A percentile compares a stretch with the other conserved stretches of the same genome.
Conservation (phyloP, 2,888 invertebrate species). For the Pyrrhia umbra region DNA sequence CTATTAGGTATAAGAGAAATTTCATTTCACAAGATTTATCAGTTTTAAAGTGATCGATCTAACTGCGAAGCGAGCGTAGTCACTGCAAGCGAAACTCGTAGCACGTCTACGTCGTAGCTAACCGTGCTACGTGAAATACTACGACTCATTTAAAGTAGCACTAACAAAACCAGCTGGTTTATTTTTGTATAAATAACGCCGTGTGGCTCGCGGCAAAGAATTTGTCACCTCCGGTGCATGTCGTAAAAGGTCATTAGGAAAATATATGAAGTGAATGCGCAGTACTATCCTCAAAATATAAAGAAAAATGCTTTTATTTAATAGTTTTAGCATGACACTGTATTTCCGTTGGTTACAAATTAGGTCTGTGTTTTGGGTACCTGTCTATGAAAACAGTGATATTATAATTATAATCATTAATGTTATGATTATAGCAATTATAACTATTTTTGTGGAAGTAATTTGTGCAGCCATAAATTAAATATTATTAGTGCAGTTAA, state of each 20-base stretch:
- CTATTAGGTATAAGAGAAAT: conserved; percentile 28
- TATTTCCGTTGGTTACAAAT: neutral
- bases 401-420: no score
- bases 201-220: conserved; percentile 25
- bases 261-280: conserved; percentile 14
- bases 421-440: no score
- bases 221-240: conserved; percentile 27
- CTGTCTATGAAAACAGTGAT: neutral
- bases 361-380: neutral
- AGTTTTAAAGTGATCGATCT: conserved; percentile 52
- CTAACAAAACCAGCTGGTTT: conserved; percentile 30
- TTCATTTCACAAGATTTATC: conserved; percentile 42
- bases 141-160: conserved; percentile 49
- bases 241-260: conserved; percentile 26
- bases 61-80: conserved; percentile 40
- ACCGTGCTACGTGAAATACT: conserved; percentile 44
- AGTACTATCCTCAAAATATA: conserved; percentile 7
- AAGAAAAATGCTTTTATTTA: neutral
- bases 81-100: conserved; percentile 44
- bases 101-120: conserved; percentile 50
- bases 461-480: neutral
- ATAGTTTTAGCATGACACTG: neutral
- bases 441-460: neutral
- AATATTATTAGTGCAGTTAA: no score
- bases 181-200: conserved; percentile 37